Percentiles rank a stretch among this genome's conserved stretches.
Evolutionary conservation across 2,113 vertebrate genomes (phyloP).

Genomic region (Clarias batrachus): DNA sequence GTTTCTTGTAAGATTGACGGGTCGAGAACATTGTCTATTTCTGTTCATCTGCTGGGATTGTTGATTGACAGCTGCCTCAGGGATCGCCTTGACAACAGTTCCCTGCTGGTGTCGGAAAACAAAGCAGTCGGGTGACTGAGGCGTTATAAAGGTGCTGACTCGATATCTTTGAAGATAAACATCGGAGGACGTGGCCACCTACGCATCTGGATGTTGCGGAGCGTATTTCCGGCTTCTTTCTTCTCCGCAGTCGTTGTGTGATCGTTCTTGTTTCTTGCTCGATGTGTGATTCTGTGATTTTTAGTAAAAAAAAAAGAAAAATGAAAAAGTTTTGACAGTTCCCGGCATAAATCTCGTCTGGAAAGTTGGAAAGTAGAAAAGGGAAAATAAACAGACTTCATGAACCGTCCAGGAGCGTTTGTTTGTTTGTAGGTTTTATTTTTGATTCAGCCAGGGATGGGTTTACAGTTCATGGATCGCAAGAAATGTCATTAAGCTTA

Average conservation of each 20-base stretch:
- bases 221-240: conserved; percentile 59
- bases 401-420: not conserved
- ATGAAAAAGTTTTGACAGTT: conserved; percentile 41
- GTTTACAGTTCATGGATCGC: not conserved
- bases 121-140: conserved; percentile 52
- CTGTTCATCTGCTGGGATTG: conserved; percentile 31
- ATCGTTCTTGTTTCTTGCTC: conserved; percentile 51
- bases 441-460: not conserved
- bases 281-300: conserved; percentile 48
- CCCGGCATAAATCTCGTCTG: conserved; percentile 30
- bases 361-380: conserved; percentile 15
- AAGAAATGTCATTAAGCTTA: conserved; percentile 16
- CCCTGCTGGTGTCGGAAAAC: conserved; percentile 41
- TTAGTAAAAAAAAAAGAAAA: not conserved
- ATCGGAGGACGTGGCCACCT: conserved; percentile 60
- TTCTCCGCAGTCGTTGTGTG: conserved; percentile 58
- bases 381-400: not conserved
- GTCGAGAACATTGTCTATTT: conserved; percentile 46
- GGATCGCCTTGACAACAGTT: conserved; percentile 36
- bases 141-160: conserved; percentile 50
- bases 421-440: not conserved
- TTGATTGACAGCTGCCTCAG: conserved; percentile 51
- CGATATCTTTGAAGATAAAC: conserved; percentile 60
- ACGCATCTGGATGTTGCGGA: conserved; percentile 27
- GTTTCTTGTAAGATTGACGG: not conserved